Percentiles rank a stretch among this genome's conserved stretches.
phyloP scores from a whole-genome alignment of 2,888 invertebrate genomes.

The Neria commutata region DNA sequence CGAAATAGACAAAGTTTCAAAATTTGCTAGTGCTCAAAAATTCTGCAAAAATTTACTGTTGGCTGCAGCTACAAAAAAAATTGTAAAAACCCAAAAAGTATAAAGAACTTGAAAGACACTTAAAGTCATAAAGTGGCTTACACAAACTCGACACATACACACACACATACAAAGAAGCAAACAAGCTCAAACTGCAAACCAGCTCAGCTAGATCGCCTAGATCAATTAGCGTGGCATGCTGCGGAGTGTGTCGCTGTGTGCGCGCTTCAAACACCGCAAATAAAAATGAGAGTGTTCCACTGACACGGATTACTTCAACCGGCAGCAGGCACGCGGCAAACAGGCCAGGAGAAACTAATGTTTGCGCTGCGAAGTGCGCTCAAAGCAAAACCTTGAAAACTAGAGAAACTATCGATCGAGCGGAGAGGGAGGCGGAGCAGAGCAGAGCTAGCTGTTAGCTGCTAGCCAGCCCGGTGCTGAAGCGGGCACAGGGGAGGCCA shows the following conservation, averaged over 20 bases:
- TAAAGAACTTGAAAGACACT: too few relatives aligned
- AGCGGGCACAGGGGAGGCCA: constrained; percentile 17
- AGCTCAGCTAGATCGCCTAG: constrained; percentile 1
- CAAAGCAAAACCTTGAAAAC: constrained; percentile 11
- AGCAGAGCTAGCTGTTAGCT: constrained; percentile 48
- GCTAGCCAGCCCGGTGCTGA: constrained; percentile 31
- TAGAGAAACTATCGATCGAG: constrained; percentile 23
- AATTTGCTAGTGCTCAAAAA: too few relatives aligned
- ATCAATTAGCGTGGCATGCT: neutral
- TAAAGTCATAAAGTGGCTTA: too few relatives aligned
- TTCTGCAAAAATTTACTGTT: too few relatives aligned
- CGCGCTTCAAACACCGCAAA: neutral
- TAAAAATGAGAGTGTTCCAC: constrained; percentile 54
- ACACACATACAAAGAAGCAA: constrained; percentile 4
- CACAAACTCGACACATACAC: neutral
- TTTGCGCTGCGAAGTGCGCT: constrained; percentile 10
- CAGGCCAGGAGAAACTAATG: constrained; percentile 5
- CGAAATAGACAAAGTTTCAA: too few relatives aligned
- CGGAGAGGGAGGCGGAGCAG: neutral
- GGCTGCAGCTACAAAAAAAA: too few relatives aligned
- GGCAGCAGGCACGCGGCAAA: constrained; percentile 18
- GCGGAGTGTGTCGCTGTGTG: neutral
- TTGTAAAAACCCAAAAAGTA: too few relatives aligned
- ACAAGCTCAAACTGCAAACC: neutral
- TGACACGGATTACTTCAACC: constrained; percentile 56